Evolutionary conservation across 2,797 vertebrate genomes (phyloP).

Genomic region (Arrhamphus sclerolepis): DNA sequence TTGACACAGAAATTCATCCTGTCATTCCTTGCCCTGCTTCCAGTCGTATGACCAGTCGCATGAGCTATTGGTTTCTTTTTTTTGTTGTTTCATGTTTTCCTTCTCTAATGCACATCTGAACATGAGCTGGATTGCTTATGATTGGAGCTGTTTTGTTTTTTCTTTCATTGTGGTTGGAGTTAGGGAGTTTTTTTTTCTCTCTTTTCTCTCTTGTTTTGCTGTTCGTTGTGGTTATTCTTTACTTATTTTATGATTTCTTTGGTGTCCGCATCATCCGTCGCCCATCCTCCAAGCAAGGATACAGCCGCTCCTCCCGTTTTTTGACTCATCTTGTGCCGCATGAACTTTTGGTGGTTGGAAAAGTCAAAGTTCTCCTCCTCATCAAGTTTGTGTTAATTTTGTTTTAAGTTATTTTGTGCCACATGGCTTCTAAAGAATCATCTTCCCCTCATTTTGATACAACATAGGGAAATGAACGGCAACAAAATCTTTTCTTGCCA

Average conservation of each 20-base stretch:
- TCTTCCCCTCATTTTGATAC: conserved; percentile 74
- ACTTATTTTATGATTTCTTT: conserved; percentile 45
- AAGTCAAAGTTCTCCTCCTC: conserved; percentile 66
- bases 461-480: conserved; percentile 87
- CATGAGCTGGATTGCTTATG: conserved; percentile 69
- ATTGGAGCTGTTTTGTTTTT: conserved; percentile 48
- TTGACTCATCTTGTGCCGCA: conserved; percentile 97
- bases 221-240: conserved; percentile 48
- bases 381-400: conserved; percentile 67
- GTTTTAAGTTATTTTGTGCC: conserved; percentile 59
- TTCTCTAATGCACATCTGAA: conserved; percentile 80
- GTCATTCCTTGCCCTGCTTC: conserved; percentile 84
- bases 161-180: conserved; percentile 36
- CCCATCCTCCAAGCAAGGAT: conserved; percentile 84
- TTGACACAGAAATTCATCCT: conserved; percentile 97
- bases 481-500: conserved; percentile 99
- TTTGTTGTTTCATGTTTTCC: conserved; percentile 48
- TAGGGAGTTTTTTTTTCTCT: conserved; percentile 40
- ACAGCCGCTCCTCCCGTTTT: conserved; percentile 79
- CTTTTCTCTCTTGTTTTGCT: conserved; percentile 38
- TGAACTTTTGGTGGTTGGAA: conserved; percentile 97
- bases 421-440: conserved; percentile 80
- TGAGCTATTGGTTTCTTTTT: conserved; percentile 72
- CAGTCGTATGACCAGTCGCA: conserved; percentile 84
- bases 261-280: conserved; percentile 80